A percentile compares a stretch with the other conserved stretches of the same genome.
These are phyloP conservation scores for Torymus texanus DNA, from an alignment of 2,888 invertebrate genomes.

Conservation along the genomic window DNA sequence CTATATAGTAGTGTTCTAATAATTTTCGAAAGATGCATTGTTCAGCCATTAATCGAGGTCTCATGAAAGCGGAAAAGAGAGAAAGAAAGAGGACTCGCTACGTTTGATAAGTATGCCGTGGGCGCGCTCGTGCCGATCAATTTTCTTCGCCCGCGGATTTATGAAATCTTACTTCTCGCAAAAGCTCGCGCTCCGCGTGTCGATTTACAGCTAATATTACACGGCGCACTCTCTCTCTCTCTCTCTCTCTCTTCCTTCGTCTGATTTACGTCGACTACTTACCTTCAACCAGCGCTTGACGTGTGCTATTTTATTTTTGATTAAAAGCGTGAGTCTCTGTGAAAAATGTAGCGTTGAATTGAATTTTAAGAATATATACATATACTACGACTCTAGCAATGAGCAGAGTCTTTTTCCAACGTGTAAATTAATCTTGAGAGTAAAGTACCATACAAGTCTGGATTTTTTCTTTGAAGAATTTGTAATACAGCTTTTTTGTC, in stretches of 20 bases:
- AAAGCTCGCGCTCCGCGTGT: not conserved
- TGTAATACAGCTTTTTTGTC: too few species aligned
- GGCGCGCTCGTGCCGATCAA: not conserved
- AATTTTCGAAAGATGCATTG: constrained; percentile 21
- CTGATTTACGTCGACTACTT: constrained; percentile 40
- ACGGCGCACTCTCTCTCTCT: too few species aligned
- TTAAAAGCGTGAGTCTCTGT: not conserved
- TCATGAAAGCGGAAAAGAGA: too few species aligned
- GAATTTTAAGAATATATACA: not conserved
- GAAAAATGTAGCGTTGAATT: constrained; percentile 23
- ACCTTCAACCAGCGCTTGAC: not conserved
- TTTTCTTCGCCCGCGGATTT: constrained; percentile 34
- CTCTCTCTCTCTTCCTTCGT: not conserved
- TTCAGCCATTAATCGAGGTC: constrained; percentile 15
- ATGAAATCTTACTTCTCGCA: constrained; percentile 40
- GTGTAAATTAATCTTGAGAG: too few species aligned
- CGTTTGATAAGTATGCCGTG: constrained; percentile 30
- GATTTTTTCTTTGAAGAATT: too few species aligned
- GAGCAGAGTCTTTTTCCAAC: too few species aligned
- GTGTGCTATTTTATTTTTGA: constrained; percentile 10
- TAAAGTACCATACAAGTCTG: too few species aligned
- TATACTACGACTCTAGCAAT: too few species aligned
- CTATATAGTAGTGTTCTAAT: not conserved
- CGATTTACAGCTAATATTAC: constrained; percentile 41
- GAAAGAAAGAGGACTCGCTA: too few species aligned